These are phyloP conservation scores for Bicyclus anynana DNA, from an alignment of 1,140 invertebrate genomes.

Conservation along the genomic window DNA sequence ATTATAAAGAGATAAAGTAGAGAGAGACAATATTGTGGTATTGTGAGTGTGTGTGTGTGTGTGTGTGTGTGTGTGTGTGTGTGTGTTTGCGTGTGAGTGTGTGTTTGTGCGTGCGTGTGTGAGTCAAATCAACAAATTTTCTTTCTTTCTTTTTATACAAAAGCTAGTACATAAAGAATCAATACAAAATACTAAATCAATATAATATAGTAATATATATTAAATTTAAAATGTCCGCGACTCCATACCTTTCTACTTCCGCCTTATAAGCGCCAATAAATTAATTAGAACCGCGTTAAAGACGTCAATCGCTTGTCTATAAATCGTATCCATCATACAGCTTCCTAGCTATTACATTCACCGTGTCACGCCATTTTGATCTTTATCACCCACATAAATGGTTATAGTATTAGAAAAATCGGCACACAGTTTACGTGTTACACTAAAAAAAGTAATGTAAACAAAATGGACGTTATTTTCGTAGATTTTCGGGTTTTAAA, in stretches of 20 bases:
- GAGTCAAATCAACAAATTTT: no score
- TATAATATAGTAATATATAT: no score
- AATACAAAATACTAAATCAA: no score
- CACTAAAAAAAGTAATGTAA: slow-evolving; percentile 47
- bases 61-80: no score
- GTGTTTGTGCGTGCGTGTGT: no score
- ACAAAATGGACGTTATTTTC: slow-evolving; percentile 41
- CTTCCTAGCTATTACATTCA: slow-evolving; percentile 26
- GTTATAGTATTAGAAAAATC: slow-evolving; percentile 37
- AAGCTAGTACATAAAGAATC: no score
- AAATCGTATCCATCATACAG: slow-evolving; percentile 40
- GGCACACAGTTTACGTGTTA: slow-evolving; percentile 39
- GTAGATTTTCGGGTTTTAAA: slow-evolving; percentile 33
- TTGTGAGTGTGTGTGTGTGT: no score
- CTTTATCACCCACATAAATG: slow-evolving; percentile 16
- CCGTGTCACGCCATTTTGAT: slow-evolving; percentile 25
- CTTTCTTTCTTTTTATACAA: no score
- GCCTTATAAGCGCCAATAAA: slow-evolving; percentile 65
- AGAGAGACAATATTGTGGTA: no score
- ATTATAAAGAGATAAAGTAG: no score
- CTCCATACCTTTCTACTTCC: slow-evolving; percentile 45
- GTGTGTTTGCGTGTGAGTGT: no score
- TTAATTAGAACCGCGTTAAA: slow-evolving; percentile 63
- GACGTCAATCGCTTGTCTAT: slow-evolving; percentile 64
- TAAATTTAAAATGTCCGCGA: no score